Evolutionary conservation across 2,888 invertebrate species (phyloP), one percentile per base, ranked within the genome.

Genomic region (Phyllotreta cruciferae): DNA sequence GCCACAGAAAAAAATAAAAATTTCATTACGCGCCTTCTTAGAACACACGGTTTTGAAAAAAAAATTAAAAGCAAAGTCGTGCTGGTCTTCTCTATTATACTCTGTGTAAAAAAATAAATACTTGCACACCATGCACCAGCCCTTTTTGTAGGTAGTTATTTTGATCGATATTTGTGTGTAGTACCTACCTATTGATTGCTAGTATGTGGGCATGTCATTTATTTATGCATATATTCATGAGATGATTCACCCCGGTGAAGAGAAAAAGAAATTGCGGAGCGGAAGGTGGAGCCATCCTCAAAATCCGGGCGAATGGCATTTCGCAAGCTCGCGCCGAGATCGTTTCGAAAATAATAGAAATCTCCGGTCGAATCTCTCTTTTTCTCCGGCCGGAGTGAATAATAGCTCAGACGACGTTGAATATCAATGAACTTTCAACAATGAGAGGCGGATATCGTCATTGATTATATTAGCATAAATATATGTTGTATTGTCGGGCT

Each of bases 391-490:
- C 24, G 42, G 60, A 60, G 60, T 60, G 60, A 60, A 60, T 60
- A 72, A 71, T 71, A 53, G 66, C 68, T 67, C 71, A 74, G 73
- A 77, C 77, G 75, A 76, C 76, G 73, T 74, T 75, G 76, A 77
- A 77, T 77, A 76, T 76, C 76, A 77, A 77, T 76, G 72, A 73
- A 72, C 57, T 73, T 69, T 68, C 54, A 73, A 77, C 77, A 77
- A 77, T 77, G 76, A 75, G 70, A 74, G 77, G 77, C 77, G 77
- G 75, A 69, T 64, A 71, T 72, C 70, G 67, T 68, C 66, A 70
- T 62, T 66, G 71, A 68, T 72, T 72, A 70, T 74, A 77, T 77
- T 77, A 77, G 75, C 77, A 77, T 77, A 77, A 77, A 76, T 77
- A 77, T 76, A 77, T 73, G 77, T 75, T 77, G 74, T 74, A 64